phyloP scores from a whole-genome alignment of 1,140 invertebrate species.

The Aphaenogaster ashmeadi region DNA sequence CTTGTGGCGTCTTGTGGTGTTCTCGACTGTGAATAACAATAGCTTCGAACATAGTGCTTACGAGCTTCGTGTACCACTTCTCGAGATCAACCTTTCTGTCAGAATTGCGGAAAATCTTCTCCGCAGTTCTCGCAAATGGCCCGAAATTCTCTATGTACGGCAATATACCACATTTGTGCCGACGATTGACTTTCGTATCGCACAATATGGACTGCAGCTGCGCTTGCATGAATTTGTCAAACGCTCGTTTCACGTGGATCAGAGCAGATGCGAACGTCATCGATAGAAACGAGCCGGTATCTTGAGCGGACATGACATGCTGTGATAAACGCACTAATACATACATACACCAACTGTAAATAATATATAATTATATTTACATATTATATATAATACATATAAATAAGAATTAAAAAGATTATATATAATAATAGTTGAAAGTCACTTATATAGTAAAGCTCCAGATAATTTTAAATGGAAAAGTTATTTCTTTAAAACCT shows the following conservation, averaged over 20 bases:
- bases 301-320: constrained; percentile 96
- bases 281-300: constrained; percentile 96
- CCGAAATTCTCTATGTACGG: constrained; percentile 97
- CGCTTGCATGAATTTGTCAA: constrained; percentile 97
- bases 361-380: constrained; percentile 39
- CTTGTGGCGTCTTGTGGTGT: constrained; percentile 97
- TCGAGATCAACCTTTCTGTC: constrained; percentile 97
- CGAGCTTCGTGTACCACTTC: constrained; percentile 96
- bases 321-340: constrained; percentile 95
- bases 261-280: constrained; percentile 96
- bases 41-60: constrained; percentile 95
- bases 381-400: background rate
- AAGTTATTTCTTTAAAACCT: background rate
- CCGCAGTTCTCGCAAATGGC: constrained; percentile 94
- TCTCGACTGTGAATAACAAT: constrained; percentile 94
- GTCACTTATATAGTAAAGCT: background rate
- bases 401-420: background rate
- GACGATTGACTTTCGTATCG: constrained; percentile 90
- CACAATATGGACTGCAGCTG: constrained; percentile 95
- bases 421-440: background rate
- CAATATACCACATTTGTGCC: constrained; percentile 96
- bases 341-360: constrained; percentile 95
- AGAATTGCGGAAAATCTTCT: constrained; percentile 95
- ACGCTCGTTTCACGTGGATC: constrained; percentile 97
- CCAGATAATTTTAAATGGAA: background rate